A percentile compares a stretch with the other conserved stretches of the same genome.
These are phyloP conservation scores for Sceliomorpha sp. DNA, from an alignment of 2,888 invertebrate species.

Conservation along the genomic window DNA sequence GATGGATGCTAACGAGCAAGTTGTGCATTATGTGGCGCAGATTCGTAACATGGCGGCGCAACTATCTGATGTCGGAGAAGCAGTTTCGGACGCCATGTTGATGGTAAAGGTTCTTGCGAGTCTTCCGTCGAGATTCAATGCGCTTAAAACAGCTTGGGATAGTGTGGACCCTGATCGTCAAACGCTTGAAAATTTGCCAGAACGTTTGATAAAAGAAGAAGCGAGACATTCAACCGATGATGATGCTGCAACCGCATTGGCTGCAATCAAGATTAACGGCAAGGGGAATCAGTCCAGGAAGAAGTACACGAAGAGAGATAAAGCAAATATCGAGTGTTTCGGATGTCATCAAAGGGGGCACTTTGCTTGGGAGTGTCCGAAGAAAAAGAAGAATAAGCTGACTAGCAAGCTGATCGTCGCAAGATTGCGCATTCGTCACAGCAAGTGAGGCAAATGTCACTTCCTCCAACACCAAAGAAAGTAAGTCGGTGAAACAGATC, in stretches of 20 bases:
- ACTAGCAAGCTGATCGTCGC: not conserved
- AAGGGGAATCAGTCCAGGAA: not conserved
- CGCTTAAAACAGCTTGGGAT: constrained; percentile 53
- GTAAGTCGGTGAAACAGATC: no score
- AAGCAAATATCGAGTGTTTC: constrained; percentile 2
- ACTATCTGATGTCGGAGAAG: constrained; percentile 52
- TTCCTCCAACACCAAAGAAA: no score
- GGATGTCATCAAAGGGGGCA: no score
- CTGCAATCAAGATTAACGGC: constrained; percentile 3
- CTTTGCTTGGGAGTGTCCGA: not conserved
- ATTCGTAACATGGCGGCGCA: constrained; percentile 62
- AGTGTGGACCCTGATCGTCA: constrained; percentile 45
- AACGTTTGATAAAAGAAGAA: constrained; percentile 56
- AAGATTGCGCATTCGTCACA: not conserved
- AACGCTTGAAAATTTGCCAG: constrained; percentile 48
- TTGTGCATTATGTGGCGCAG: constrained; percentile 64
- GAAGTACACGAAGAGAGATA: constrained; percentile 2
- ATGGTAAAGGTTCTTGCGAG: constrained; percentile 58
- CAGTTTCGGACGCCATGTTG: constrained; percentile 37
- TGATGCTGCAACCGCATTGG: constrained; percentile 21
- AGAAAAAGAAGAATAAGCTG: not conserved
- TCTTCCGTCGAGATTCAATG: constrained; percentile 48
- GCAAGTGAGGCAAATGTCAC: no score
- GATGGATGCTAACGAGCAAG: constrained; percentile 53
- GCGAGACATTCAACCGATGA: constrained; percentile 21